Evolutionary conservation across 2,113 vertebrate species (phyloP).

Genomic region (Melanocharis versteri): DNA sequence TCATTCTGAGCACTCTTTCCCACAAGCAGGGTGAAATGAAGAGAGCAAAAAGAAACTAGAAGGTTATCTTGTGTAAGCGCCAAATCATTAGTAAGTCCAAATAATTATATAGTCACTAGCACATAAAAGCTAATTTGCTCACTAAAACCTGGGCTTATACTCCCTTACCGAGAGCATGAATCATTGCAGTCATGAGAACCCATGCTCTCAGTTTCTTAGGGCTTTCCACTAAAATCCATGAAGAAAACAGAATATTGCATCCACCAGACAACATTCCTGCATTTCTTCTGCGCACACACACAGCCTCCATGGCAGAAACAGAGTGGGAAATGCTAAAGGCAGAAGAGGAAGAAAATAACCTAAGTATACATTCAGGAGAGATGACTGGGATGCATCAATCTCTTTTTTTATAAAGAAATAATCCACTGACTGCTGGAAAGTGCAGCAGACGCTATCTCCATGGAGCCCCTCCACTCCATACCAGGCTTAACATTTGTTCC

Average conservation of each 20-base stretch:
- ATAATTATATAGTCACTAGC: background rate
- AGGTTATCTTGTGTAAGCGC: background rate
- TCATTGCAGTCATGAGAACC: background rate
- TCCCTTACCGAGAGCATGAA: background rate
- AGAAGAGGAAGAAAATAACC: background rate
- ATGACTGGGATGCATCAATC: background rate
- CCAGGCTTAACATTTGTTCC: background rate
- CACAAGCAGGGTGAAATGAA: background rate
- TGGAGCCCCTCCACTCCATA: background rate
- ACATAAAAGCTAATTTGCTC: conserved; percentile 2
- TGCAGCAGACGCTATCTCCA: background rate
- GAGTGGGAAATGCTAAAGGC: background rate
- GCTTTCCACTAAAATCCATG: background rate
- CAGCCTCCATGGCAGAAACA: background rate
- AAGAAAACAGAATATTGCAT: background rate
- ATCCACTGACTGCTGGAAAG: background rate
- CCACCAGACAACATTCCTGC: background rate
- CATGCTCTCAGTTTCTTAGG: background rate
- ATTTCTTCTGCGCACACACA: background rate
- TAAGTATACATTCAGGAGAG: background rate
- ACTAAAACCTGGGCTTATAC: background rate
- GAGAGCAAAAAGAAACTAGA: background rate
- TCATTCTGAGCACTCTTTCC: background rate
- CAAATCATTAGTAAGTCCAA: background rate
- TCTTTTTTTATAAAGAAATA: background rate